Percentiles rank a stretch among this genome's conserved stretches.
Conservation (phyloP, 2,888 invertebrate genomes). For the Cephus runcator region DNA sequence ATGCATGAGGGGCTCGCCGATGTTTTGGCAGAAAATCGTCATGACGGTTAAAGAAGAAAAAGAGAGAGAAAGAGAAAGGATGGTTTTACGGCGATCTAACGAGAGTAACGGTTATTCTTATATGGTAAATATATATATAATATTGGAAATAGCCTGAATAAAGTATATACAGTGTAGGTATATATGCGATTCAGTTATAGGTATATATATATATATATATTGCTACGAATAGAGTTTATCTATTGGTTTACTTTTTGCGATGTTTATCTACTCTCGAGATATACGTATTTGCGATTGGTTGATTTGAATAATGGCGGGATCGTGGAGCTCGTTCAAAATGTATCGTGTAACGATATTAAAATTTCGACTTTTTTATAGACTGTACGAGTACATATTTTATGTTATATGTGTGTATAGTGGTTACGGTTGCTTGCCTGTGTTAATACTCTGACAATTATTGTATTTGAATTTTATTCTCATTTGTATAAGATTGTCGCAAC, state of each 20-base stretch:
- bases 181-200: not conserved
- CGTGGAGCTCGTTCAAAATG: not conserved
- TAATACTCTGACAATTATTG: not conserved
- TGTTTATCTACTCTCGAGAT: slow-evolving; percentile 10
- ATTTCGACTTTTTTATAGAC: not conserved
- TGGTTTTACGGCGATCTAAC: slow-evolving; percentile 2
- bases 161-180: not conserved
- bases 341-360: not conserved
- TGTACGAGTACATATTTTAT: not conserved
- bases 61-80: not conserved
- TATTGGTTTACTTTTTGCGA: slow-evolving; percentile 10
- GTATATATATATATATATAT: slow-evolving; percentile 3
- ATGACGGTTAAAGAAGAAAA: not conserved
- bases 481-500: not conserved
- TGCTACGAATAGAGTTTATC: slow-evolving; percentile 15
- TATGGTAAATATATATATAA: slow-evolving; percentile 10
- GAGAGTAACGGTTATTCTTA: slow-evolving; percentile 20
- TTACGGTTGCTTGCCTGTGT: not conserved
- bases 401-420: not conserved
- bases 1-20: not conserved
- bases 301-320: not conserved
- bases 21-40: not conserved
- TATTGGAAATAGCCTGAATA: slow-evolving; percentile 1
- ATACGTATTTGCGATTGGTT: slow-evolving; percentile 5
- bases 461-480: not conserved